Conservation (phyloP, 1,140 invertebrate genomes). For the Lucilia cuprina region DNA sequence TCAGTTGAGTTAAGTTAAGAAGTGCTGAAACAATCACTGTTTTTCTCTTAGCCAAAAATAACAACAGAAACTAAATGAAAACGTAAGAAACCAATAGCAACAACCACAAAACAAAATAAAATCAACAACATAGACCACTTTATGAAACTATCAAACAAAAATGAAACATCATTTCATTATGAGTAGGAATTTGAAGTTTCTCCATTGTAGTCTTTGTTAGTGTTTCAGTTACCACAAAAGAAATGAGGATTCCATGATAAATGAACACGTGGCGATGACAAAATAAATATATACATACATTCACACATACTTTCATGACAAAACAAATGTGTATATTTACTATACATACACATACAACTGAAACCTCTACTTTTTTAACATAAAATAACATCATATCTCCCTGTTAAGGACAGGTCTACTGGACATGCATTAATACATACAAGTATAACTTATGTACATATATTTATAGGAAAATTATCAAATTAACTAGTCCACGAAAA, state of each 20-base stretch:
- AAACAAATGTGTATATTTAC: too few species aligned
- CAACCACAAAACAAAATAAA: not conserved
- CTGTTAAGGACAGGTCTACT: too few species aligned
- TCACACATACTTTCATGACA: too few species aligned
- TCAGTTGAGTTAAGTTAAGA: slow-evolving; percentile 2
- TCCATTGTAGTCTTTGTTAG: not conserved
- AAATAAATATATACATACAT: not conserved
- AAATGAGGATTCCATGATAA: not conserved
- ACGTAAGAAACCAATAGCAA: not conserved
- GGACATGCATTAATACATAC: too few species aligned
- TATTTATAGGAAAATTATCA: not conserved
- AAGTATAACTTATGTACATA: too few species aligned
- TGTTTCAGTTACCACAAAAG: not conserved
- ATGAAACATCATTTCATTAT: not conserved
- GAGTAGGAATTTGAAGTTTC: not conserved
- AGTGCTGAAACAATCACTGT: slow-evolving; percentile 1
- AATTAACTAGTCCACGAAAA: not conserved
- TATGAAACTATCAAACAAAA: not conserved
- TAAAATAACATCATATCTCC: too few species aligned
- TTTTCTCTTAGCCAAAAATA: not conserved
- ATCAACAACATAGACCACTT: not conserved
- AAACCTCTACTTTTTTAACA: too few species aligned
- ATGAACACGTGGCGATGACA: not conserved
- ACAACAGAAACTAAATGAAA: not conserved
- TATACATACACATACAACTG: too few species aligned